Evolutionary conservation across 92 coral and sea anemone genomes (phyloP).

Genomic region (Isaurus tuberculatus): DNA sequence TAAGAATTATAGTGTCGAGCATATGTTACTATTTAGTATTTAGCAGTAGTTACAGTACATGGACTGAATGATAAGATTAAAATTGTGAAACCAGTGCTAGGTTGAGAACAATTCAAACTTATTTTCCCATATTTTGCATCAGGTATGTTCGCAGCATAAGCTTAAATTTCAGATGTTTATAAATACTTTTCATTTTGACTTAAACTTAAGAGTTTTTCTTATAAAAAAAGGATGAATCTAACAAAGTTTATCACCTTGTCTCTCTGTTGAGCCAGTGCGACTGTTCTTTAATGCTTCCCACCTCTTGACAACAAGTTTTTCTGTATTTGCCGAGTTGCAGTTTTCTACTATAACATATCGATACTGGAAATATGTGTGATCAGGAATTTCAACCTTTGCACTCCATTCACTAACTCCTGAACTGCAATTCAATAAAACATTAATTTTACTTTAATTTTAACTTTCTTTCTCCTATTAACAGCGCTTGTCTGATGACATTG

Average conservation of each 20-base stretch:
- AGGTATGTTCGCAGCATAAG: too few relatives aligned
- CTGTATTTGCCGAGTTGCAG: background rate
- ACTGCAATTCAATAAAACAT: slow-evolving; percentile 1
- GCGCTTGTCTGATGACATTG: background rate
- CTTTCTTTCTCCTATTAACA: background rate
- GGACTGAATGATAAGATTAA: too few relatives aligned
- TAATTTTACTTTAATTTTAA: background rate
- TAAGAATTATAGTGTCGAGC: too few relatives aligned
- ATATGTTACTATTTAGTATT: too few relatives aligned
- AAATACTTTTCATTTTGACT: background rate
- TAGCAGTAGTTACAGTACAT: too few relatives aligned
- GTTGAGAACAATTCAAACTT: too few relatives aligned
- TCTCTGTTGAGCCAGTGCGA: slow-evolving; percentile 13
- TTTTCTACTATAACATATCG: slow-evolving; percentile 27
- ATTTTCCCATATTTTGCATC: too few relatives aligned
- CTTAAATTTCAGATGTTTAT: too few relatives aligned
- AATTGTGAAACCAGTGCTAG: too few relatives aligned
- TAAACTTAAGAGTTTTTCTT: background rate
- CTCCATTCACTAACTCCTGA: slow-evolving; percentile 23
- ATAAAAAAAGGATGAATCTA: background rate
- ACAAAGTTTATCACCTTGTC: slow-evolving; percentile 5
- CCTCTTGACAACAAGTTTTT: slow-evolving; percentile 23
- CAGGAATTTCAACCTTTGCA: background rate
- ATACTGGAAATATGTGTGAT: background rate
- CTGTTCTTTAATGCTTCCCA: slow-evolving; percentile 26